Percentiles rank a stretch among this genome's conserved stretches.
These are phyloP conservation scores for Eilema griseolum DNA, from an alignment of 2,888 invertebrate genomes.

Conservation along the genomic window DNA sequence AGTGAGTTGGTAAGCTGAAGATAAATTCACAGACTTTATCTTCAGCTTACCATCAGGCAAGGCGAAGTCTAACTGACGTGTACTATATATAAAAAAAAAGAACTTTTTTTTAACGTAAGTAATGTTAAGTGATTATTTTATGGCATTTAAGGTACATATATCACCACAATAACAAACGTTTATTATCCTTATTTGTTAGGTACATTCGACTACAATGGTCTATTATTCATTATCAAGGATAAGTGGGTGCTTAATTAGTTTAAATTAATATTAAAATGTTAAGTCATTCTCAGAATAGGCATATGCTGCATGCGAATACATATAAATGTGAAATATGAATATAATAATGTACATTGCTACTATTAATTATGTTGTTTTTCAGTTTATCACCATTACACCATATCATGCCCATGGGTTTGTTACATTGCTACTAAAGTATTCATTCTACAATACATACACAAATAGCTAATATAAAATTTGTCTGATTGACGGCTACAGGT, in stretches of 20 bases:
- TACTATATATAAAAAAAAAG: too few relatives aligned
- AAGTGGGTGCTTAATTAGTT: background rate
- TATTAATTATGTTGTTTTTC: background rate
- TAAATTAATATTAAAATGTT: background rate
- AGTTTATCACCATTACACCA: background rate
- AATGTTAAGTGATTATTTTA: background rate
- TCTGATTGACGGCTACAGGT: too few relatives aligned
- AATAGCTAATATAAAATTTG: background rate
- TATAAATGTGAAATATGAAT: background rate
- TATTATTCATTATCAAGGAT: slow-evolving; percentile 11
- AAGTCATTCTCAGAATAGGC: background rate
- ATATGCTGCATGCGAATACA: background rate
- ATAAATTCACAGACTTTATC: too few relatives aligned
- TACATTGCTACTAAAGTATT: background rate
- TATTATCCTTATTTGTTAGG: slow-evolving; percentile 8
- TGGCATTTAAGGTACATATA: too few relatives aligned
- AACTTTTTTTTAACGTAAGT: too few relatives aligned
- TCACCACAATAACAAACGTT: background rate
- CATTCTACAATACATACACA: background rate
- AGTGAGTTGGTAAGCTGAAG: too few relatives aligned
- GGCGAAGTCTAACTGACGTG: too few relatives aligned
- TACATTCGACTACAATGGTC: background rate
- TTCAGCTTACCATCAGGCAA: too few relatives aligned
- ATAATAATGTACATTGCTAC: background rate
- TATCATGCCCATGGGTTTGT: background rate